These are phyloP conservation scores for Chromoteleia sp. DNA, from an alignment of 2,888 invertebrate genomes.

Conservation along the genomic window DNA sequence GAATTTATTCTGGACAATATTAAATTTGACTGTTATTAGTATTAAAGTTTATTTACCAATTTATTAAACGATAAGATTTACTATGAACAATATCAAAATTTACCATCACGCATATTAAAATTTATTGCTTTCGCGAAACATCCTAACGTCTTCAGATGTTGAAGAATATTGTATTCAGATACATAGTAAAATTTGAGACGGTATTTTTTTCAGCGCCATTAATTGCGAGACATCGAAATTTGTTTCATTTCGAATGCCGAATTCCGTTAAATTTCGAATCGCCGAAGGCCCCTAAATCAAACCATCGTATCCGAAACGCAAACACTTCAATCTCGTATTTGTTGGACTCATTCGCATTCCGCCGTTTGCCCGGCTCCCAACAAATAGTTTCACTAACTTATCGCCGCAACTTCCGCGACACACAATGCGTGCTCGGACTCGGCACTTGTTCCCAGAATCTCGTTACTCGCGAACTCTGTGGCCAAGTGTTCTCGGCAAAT, in stretches of 20 bases:
- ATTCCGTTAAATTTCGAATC: conserved; percentile 30
- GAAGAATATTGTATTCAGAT: no score
- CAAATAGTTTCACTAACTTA: conserved; percentile 68
- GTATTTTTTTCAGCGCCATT: no score
- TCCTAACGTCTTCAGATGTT: no score
- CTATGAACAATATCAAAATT: no score
- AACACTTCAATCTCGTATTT: conserved; percentile 44
- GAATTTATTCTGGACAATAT: no score
- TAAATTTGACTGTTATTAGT: no score
- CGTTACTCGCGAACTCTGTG: conserved; percentile 41
- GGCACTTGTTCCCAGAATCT: conserved; percentile 41
- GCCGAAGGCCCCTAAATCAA: conserved; percentile 19
- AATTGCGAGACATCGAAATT: no score
- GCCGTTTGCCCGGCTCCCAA: conserved; percentile 25
- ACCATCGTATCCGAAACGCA: conserved; percentile 28
- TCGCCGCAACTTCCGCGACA: conserved; percentile 48
- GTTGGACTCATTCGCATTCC: conserved; percentile 59
- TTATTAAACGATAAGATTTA: no score
- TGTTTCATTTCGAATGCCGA: conserved; percentile 5
- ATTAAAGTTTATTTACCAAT: no score
- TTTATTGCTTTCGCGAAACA: no score
- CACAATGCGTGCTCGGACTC: conserved; percentile 51
- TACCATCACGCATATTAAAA: no score
- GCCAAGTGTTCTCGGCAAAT: conserved; percentile 50
- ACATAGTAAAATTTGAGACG: no score